Evolutionary conservation across 2,113 vertebrate genomes (phyloP).

Genomic region (Etheostoma spectabile): DNA sequence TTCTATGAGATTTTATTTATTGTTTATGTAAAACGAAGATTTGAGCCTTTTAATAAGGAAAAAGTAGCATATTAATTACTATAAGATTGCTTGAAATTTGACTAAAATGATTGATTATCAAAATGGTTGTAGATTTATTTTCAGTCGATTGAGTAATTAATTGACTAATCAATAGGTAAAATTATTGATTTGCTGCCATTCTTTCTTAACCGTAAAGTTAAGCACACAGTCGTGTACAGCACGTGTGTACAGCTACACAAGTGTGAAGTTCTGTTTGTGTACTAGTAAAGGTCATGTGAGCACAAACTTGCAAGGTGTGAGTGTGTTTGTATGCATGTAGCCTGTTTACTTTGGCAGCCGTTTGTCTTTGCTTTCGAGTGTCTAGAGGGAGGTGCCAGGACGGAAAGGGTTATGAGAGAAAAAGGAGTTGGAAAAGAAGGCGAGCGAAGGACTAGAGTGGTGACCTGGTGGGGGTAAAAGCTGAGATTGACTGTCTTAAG

Average conservation of each 20-base stretch:
- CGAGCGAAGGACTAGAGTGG: conserved; percentile 55
- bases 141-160: neutral
- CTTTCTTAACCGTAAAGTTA: neutral
- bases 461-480: conserved; percentile 75
- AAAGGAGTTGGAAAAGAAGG: conserved; percentile 57
- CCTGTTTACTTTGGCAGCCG: conserved; percentile 76
- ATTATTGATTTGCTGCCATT: neutral
- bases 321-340: conserved; percentile 58
- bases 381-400: conserved; percentile 65
- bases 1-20: neutral
- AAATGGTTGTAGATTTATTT: neutral
- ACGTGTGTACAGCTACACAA: conserved; percentile 16
- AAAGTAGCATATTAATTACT: neutral
- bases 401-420: conserved; percentile 57
- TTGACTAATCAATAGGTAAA: neutral
- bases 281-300: conserved; percentile 40
- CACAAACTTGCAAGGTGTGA: conserved; percentile 63
- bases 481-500: conserved; percentile 80
- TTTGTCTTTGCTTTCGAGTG: conserved; percentile 66
- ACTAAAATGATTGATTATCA: neutral
- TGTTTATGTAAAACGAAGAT: neutral
- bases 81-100: neutral
- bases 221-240: neutral
- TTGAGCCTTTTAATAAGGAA: neutral
- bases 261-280: conserved; percentile 44